phyloP scores from a whole-genome alignment of 2,888 invertebrate genomes.

The Calameuta filiformis region DNA sequence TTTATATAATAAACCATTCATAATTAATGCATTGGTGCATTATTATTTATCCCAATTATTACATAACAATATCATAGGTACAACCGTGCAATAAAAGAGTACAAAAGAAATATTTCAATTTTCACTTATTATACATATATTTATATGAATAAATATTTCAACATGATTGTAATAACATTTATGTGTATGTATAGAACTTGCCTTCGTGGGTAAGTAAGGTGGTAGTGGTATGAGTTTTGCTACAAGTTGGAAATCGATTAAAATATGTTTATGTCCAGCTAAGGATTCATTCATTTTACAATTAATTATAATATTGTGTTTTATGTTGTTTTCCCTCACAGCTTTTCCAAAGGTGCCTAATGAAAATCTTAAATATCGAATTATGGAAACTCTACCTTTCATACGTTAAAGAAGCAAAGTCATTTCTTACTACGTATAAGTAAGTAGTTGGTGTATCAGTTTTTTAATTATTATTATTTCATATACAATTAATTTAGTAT shows the following conservation, averaged over 20 bases:
- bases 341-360: slow-evolving; percentile 97
- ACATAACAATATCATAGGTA: neutral
- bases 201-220: slow-evolving; percentile 59
- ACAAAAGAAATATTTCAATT: slow-evolving; percentile 38
- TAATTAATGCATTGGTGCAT: slow-evolving; percentile 57
- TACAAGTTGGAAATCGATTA: slow-evolving; percentile 13
- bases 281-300: slow-evolving; percentile 30
- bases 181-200: slow-evolving; percentile 32
- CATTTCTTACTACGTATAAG: slow-evolving; percentile 93
- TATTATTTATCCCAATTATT: slow-evolving; percentile 54
- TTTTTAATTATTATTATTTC: slow-evolving; percentile 3
- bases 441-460: slow-evolving; percentile 67
- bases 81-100: slow-evolving; percentile 7
- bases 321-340: slow-evolving; percentile 67
- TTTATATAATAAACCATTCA: slow-evolving; percentile 55
- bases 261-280: slow-evolving; percentile 11
- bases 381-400: slow-evolving; percentile 97
- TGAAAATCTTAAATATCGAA: slow-evolving; percentile 98
- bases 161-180: slow-evolving; percentile 18
- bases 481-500: neutral
- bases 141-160: slow-evolving; percentile 30
- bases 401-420: slow-evolving; percentile 98
- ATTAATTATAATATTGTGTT: slow-evolving; percentile 31
- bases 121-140: slow-evolving; percentile 32
- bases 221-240: slow-evolving; percentile 25